Base-by-base conservation (phyloP, 2,888 invertebrate species). In the Lumbricus terrestris region DNA sequence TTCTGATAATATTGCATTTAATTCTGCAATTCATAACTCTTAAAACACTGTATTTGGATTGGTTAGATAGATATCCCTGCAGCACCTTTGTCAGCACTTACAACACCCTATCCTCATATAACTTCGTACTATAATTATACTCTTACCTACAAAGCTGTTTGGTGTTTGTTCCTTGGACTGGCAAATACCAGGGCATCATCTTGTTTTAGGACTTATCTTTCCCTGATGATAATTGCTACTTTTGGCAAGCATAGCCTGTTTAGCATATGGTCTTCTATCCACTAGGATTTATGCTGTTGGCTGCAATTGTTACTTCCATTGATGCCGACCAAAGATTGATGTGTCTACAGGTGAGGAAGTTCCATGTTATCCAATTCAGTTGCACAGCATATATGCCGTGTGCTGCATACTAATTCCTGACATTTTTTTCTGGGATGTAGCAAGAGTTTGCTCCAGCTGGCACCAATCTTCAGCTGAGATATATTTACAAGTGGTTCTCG, bases 401-500 rank as follows among this genome's bases (percentile, higher is more conserved):
- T 69, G 6, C 23, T 69, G 69, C 69, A 69, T 11, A 11, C n/a
- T 69, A 69, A n/a, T 69, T 69, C 69, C n/a, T 29, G 69, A n/a
- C 69, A 69, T 69, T 69, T 69, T 69, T 4, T 69, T 69, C 69
- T 69, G n/a, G 29, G n/a, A 69, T 69, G 29, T n/a, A 69, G 69
- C 69, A 69, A 69, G 29, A 69, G 69, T 69, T 8, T 69, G 69
- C n/a, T 29, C 69, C 69, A 69, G 69, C 69, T 69, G 69, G 69
- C 69, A n/a, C 69, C 69, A 69, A 69, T 69, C 69, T n/a, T 69
- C 29, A 69, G 69, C 69, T 69, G 2, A 69, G 69, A 69, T 69
- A 69, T 69, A 69, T 69, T 69, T 69, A 69, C 69, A 69, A 69
- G 69, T 69, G 69, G 69, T 69, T 69, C 69, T n/a, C n/a, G n/a